These are phyloP conservation scores for Maconellicoccus hirsutus DNA, from an alignment of 1,140 invertebrate genomes.

Conservation along the genomic window DNA sequence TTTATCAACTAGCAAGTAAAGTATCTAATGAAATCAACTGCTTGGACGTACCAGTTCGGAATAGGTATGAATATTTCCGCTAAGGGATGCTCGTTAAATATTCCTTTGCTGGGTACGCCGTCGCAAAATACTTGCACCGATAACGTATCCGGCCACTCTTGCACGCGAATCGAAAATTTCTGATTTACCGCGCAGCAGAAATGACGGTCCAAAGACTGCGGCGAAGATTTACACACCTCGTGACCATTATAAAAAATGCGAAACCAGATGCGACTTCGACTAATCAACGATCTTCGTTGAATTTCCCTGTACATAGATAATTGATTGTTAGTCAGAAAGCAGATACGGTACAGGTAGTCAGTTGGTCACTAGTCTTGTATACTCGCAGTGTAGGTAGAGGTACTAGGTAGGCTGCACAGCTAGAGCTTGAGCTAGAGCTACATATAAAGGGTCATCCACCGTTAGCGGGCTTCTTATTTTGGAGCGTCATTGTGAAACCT, in stretches of 20 bases:
- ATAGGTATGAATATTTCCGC: conserved; percentile 39
- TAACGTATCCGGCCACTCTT: conserved; percentile 41
- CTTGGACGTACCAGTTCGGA: conserved; percentile 37
- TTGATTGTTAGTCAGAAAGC: neutral
- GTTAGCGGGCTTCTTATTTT: too few species aligned
- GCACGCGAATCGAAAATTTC: conserved; percentile 40
- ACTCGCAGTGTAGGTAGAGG: too few species aligned
- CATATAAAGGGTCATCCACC: too few species aligned
- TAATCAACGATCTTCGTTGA: conserved; percentile 37
- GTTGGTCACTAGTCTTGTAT: too few species aligned
- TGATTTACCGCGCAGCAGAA: conserved; percentile 40
- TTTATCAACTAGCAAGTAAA: too few species aligned
- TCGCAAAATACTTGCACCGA: conserved; percentile 26
- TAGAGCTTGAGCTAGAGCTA: too few species aligned
- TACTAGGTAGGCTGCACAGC: too few species aligned
- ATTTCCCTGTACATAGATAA: conserved; percentile 35
- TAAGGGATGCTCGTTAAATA: conserved; percentile 26
- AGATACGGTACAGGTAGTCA: too few species aligned
- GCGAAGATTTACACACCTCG: conserved; percentile 38
- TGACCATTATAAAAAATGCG: conserved; percentile 42
- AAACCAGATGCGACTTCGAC: conserved; percentile 38
- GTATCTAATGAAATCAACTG: too few species aligned
- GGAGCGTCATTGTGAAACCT: too few species aligned
- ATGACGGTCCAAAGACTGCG: conserved; percentile 32
- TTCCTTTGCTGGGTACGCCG: conserved; percentile 23